Evolutionary conservation across 2,888 invertebrate genomes (phyloP), one percentile per base, ranked within the genome.

Genomic region (Cryptosula pallasiana): DNA sequence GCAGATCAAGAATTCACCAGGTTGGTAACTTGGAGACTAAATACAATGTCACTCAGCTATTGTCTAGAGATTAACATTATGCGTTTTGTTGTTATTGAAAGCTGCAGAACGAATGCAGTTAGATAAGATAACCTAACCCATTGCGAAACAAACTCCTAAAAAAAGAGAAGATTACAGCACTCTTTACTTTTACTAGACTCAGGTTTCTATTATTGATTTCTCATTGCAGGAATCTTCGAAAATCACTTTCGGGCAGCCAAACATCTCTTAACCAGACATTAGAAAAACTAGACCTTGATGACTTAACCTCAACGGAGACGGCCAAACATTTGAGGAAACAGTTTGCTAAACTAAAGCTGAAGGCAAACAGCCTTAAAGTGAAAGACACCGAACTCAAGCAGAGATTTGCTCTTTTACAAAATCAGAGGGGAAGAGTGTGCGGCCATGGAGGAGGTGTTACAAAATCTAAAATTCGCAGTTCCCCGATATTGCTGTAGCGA

Each of bases 241-340:
- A 32, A 29, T 63, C 63, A 29, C 29, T 63, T 63, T 63, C 63
- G 63, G 32, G 20, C 3, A 63, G 63, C n/a, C 63, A 63, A 32
- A 63, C 63, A 63, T 63, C 63, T 5, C 63, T 63, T 9, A 63
- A 63, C n/a, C 63, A 63, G 32, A 23, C 57, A 23, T 27, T 63
- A 63, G 63, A 63, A 34, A 63, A 63, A 63, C 63, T 63, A 13
- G 63, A 63, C 13, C 63, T 63, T 5, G 63, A 63, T 32, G 63
- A 63, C 34, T 34, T 63, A 32, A 63, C 63, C 29, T 63, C 63
- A 29, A 63, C 63, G 32, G 63, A 63, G 32, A n/a, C 63, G 2
- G 63, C 63, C 32, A 27, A 32, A 34, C 34, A 29, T 1, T 27
- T 63, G 9, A 25, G 63, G n/a, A 63, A 63, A 32, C 63, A 63